phyloP scores from a whole-genome alignment of 2,113 vertebrate genomes.

The Mustela lutreola region DNA sequence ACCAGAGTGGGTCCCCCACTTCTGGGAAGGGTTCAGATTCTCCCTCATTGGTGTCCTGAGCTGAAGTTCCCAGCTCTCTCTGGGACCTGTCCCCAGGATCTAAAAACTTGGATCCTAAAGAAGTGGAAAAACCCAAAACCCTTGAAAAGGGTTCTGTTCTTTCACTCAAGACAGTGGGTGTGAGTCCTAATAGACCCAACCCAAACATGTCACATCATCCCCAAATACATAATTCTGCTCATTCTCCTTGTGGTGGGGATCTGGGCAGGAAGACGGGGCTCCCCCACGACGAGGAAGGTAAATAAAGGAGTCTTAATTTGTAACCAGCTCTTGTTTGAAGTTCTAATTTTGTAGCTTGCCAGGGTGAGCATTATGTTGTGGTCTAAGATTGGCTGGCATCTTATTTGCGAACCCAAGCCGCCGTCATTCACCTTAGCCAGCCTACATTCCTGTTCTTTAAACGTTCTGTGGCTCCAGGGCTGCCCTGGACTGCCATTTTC shows the following conservation, averaged over 20 bases:
- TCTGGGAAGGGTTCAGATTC: not conserved
- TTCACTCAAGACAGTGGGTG: constrained; percentile 40
- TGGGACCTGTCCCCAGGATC: not conserved
- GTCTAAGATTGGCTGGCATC: constrained; percentile 10
- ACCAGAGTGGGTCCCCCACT: no score
- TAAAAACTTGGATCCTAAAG: constrained; percentile 51
- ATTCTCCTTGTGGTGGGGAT: not conserved
- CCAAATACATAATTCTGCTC: not conserved
- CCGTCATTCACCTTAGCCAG: not conserved
- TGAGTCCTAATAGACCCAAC: constrained; percentile 52
- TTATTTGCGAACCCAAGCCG: constrained; percentile 64
- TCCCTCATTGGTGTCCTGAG: not conserved
- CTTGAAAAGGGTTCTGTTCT: constrained; percentile 69
- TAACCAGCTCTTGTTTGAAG: constrained; percentile 55
- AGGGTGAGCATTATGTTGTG: constrained; percentile 13
- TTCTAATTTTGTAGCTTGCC: constrained; percentile 77
- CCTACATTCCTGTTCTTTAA: not conserved
- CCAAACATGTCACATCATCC: constrained; percentile 47
- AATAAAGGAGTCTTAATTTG: constrained; percentile 78
- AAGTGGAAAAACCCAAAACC: constrained; percentile 65
- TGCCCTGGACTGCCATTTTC: not conserved
- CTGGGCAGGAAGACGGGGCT: constrained; percentile 28
- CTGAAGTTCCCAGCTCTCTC: not conserved
- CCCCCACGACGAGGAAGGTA: constrained; percentile 32
- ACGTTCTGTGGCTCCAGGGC: not conserved